Evolutionary conservation across 1,140 invertebrate species (phyloP), one percentile per base, ranked within the genome.

Genomic region (Mycetomoellerius zeteki): DNA sequence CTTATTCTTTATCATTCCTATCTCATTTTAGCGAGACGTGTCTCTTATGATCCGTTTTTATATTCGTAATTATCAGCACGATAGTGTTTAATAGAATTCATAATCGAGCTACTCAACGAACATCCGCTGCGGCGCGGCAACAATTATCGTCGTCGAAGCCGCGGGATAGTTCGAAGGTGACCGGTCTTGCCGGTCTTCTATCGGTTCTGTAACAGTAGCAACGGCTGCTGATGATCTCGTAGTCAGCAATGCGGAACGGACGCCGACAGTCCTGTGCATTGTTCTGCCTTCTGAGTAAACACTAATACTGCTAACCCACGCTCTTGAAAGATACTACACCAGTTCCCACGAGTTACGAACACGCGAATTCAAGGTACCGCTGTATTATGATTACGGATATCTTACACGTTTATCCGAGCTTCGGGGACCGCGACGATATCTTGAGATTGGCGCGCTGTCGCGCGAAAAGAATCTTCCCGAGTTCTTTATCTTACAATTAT

Each of bases 241-340:
- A 69, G 60, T 86, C 92, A 93, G 89, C 93, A 90, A 93, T 91
- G 93, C 92, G 92, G 88, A 94, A 94, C 93, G 93, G 71, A 54
- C 88, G 88, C 91, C 90, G 92, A 94, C 93, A 94, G 90, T 92
- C 91, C 87, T 87, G 21, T 81, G 89, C 91, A 93, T 94, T 94
- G 93, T 94, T 94, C 92, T 91, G 86, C 78, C 90, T 89, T 82
- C 86, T 88, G 92, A 92, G 93, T 93, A 94, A 93, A 93, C 91
- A 93, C 93, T 88, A 93, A 93, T 92, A 91, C 92, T 90, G 89
- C 86, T 90, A 92, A 91, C 91, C 90, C 92, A 91, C 93, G 92
- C 91, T 92, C 93, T 93, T 90, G 93, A 93, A 92, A 93, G 92
- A 94, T 92, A 92, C 93, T 92, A 93, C 91, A 92, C 92, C 87